A percentile compares a stretch with the other conserved stretches of the same genome.
Evolutionary conservation across 2,797 vertebrate species (phyloP).

Genomic region (Poecilia picta): DNA sequence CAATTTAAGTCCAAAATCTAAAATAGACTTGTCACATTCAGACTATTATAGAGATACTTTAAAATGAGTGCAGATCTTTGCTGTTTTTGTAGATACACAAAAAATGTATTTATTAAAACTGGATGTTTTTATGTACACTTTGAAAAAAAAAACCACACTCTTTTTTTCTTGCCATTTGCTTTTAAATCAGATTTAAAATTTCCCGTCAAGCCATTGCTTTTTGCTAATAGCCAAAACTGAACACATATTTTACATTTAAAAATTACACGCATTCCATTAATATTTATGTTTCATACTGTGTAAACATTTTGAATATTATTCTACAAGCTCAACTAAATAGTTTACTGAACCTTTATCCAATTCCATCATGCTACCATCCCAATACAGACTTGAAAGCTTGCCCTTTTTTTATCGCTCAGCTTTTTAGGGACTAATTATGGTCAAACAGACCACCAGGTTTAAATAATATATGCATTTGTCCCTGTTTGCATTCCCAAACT

Average conservation of each 20-base stretch:
- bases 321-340: neutral
- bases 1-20: neutral
- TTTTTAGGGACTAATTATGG: neutral
- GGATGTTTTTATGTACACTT: neutral
- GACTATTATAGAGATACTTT: neutral
- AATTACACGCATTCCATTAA: neutral
- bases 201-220: too few species aligned
- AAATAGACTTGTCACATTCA: neutral
- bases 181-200: neutral
- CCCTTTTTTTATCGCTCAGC: neutral
- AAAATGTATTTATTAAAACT: neutral
- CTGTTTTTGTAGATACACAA: neutral
- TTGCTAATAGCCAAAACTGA: neutral
- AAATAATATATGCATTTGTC: neutral
- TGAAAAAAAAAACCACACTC: neutral
- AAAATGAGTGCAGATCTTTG: neutral
- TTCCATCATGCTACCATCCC: neutral
- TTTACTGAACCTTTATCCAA: neutral
- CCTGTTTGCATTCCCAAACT: neutral
- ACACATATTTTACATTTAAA: neutral
- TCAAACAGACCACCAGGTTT: neutral
- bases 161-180: neutral
- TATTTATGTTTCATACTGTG: neutral
- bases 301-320: neutral
- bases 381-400: neutral